phyloP scores from a whole-genome alignment of 2,888 invertebrate species.

The Ectobius pallidus region DNA sequence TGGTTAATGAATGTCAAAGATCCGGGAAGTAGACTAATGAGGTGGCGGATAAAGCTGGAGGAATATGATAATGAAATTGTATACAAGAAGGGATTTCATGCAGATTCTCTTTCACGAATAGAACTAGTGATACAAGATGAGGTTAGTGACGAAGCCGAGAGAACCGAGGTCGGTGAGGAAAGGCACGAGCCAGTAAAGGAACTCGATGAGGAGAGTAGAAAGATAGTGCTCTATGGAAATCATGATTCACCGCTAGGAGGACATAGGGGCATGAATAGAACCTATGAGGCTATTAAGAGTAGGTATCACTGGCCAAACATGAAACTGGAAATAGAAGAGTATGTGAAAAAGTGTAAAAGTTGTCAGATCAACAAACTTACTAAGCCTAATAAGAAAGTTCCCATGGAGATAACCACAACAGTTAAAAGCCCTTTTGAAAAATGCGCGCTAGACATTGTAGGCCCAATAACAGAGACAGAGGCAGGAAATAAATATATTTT shows the following conservation, averaged over 20 bases:
- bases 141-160: neutral
- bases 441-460: neutral
- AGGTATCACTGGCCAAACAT: neutral
- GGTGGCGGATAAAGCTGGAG: slow-evolving; percentile 9
- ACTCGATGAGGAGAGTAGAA: neutral
- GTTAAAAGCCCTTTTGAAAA: neutral
- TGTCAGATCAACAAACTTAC: slow-evolving; percentile 6
- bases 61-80: slow-evolving; percentile 13
- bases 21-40: neutral
- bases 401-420: neutral
- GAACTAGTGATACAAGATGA: neutral
- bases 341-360: neutral
- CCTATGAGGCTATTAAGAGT: no score
- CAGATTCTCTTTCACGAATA: no score
- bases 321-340: neutral
- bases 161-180: neutral
- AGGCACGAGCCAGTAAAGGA: neutral
- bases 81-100: slow-evolving; percentile 17
- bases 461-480: neutral
- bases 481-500: neutral
- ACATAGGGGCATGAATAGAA: neutral
- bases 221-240: neutral
- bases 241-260: slow-evolving; percentile 9
- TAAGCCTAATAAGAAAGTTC: neutral
- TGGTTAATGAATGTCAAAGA: slow-evolving; percentile 25